Base-by-base conservation (phyloP, 2,888 invertebrate genomes). In the Desoria tigrina region DNA sequence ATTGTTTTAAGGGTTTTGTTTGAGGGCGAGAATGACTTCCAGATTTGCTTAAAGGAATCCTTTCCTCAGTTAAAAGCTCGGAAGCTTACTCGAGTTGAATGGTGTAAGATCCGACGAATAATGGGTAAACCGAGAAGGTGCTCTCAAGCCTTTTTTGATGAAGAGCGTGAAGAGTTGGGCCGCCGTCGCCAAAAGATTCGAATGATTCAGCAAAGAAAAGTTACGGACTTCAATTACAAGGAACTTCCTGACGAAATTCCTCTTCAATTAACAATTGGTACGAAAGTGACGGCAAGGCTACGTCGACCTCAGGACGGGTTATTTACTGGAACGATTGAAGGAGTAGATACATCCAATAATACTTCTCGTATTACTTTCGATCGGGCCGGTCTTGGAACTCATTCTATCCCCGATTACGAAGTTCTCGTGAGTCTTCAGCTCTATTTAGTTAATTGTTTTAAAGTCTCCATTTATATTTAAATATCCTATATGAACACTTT, bases 71-170 rank as follows among this genome's bases (percentile, higher is more conserved):
- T 99, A 65, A 90, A 90, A 79, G 90, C 91, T 27, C 85, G 89
- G 7, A 88, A 88, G 77, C 81, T 99, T 68, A 90, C 91, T 1
- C 86, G 94, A 76, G 87, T 90, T 2, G 94, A 99, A 79, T 99
- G 99, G 99, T 90, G 92, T 60, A 92, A 93, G 81, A 91, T 99
- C 65, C 84, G 98, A 62, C 83, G 95, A 71, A 88, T 96, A 83
- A 94, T 99, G 92, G 98, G 99, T 0, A 97, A 97, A 79, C 98
- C 99, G 0, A 83, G 99, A 56, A 85, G 98, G 78, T 97, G 92
- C 80, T 94, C 94, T 0, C 76, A 79, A 79, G 90, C 94, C 1
- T 99, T 99, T 80, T 97, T 99, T 81, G 88, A 89, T 73, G 98
- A 99, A 82, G 99, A 99, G 80, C 84, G 98, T 51, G 85, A 87